Evolutionary conservation across 2,797 vertebrate genomes (phyloP), one percentile per base, ranked within the genome.

Genomic region (Gila robusta): DNA sequence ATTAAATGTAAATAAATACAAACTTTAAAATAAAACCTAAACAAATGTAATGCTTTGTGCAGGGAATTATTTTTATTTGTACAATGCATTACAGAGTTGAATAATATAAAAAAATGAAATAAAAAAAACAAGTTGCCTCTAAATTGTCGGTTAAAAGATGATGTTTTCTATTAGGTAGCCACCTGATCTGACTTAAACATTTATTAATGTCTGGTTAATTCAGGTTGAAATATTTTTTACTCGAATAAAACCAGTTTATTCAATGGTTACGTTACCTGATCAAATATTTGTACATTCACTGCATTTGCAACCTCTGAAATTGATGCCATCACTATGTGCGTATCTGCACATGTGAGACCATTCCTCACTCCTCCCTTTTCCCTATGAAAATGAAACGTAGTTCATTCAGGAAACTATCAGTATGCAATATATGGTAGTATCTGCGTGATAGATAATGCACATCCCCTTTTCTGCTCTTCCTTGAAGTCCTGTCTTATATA

Each of bases 291-390:
- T 28, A 66, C 41, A 49, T 35, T 12, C 44, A 32, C 9, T 32
- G 26, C 10, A 81, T 49, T 66, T 66, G 56, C 79, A 67, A 32
- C 11, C 11, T 49, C 35, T 21, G 17, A 47, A 28, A 35, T 17
- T 35, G 10, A 49, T 16, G 28, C 26, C n/a, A 49, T 77, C 11
- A 6, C 17, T n/a, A 14, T 52, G 19, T 4, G 17, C 4, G 28
- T 49, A 52, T 69, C 26, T 81, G 79, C 64, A 49, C 62, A 37
- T 7, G 37, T 21, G n/a, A 79, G 77, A 64, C 16, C 77, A 1
- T 64, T 28, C 9, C 77, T 44, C 39, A 44, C 77, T 28, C 77
- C 56, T 79, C 76, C 54, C 23, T 28, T 81, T 69, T 70, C 66
- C 64, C 64, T 26, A 10, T 54, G 28, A 26, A 41, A 64, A 64